Conservation (phyloP, 2,888 invertebrate species). For the Prostheceraeus crozeri region DNA sequence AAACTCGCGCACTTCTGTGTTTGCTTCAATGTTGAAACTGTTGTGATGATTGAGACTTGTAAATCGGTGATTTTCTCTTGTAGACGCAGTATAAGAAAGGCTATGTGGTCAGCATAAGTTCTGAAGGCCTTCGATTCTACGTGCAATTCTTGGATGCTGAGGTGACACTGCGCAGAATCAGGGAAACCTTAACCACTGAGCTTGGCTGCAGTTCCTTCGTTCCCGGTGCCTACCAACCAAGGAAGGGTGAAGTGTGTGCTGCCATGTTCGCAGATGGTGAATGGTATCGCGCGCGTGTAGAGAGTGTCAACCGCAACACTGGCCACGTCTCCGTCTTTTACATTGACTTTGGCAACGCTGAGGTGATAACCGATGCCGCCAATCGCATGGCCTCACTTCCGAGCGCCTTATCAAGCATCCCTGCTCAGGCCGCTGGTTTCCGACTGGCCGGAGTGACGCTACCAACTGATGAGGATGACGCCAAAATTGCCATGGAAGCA, state of each 20-base stretch:
- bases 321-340: constrained; percentile 7
- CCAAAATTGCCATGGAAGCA: neutral
- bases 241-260: constrained; percentile 74
- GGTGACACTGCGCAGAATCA: constrained; percentile 73
- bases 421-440: neutral
- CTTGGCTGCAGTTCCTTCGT: constrained; percentile 71
- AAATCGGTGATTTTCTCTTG: no score
- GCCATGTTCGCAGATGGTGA: constrained; percentile 81
- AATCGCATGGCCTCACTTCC: constrained; percentile 22
- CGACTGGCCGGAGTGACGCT: constrained; percentile 4
- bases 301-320: neutral
- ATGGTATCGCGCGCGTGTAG: constrained; percentile 62
- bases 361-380: constrained; percentile 9
- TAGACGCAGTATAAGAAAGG: constrained; percentile 11
- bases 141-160: constrained; percentile 59
- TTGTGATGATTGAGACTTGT: no score
- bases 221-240: constrained; percentile 75
- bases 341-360: constrained; percentile 28
- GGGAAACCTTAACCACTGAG: constrained; percentile 77
- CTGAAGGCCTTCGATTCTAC: constrained; percentile 15
- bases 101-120: constrained; percentile 55
- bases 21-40: no score
- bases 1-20: no score
- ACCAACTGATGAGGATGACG: constrained; percentile 24
- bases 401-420: neutral